Evolutionary conservation across 2,113 vertebrate genomes (phyloP).

Genomic region (Haliaeetus leucogaster): DNA sequence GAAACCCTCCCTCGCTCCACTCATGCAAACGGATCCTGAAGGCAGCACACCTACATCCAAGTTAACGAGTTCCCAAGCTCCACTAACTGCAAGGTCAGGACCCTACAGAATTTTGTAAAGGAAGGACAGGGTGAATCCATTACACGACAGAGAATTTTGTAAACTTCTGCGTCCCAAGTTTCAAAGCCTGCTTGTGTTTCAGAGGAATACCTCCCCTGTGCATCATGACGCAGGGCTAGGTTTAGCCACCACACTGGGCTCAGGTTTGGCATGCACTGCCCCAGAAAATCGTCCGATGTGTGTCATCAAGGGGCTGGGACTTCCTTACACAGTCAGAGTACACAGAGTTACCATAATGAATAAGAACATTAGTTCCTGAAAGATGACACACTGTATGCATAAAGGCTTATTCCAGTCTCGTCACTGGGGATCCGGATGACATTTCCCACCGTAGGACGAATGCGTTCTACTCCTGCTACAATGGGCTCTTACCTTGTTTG

Average conservation of each 20-base stretch:
- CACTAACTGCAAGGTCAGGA: not conserved
- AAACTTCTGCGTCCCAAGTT: not conserved
- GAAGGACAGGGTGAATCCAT: not conserved
- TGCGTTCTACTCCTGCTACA: not conserved
- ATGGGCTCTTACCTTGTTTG: not conserved
- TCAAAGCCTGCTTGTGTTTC: not conserved
- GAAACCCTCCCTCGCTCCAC: not conserved
- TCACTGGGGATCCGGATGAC: not conserved
- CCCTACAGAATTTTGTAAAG: not conserved
- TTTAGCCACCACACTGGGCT: not conserved
- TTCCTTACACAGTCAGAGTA: not conserved
- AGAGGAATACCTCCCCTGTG: not conserved
- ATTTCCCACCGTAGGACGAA: not conserved
- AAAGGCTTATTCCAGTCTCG: not conserved
- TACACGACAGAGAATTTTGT: not conserved
- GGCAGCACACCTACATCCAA: accelerated
- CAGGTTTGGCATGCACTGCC: not conserved
- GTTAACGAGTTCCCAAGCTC: not conserved
- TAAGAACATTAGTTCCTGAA: not conserved
- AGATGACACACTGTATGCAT: not conserved
- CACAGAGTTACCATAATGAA: not conserved
- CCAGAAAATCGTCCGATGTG: not conserved
- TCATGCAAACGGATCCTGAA: not conserved
- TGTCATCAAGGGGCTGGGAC: not conserved
- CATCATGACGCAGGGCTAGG: accelerated